phyloP scores from a whole-genome alignment of 2,888 invertebrate species.

The Yponomeuta sedellus region DNA sequence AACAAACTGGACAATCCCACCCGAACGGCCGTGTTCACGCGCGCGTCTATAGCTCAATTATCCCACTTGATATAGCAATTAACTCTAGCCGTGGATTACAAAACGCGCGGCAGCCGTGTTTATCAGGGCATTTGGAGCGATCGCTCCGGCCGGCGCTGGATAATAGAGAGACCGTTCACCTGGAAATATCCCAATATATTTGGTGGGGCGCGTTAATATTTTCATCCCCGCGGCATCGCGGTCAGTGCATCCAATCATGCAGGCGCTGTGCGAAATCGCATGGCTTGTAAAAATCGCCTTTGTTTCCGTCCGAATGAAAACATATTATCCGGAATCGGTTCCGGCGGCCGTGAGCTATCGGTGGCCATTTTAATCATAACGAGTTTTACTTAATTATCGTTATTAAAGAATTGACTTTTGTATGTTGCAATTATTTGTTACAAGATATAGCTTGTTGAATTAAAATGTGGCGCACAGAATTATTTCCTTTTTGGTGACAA shows the following conservation, averaged over 20 bases:
- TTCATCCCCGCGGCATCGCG: conserved; percentile 47
- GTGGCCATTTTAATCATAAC: not conserved
- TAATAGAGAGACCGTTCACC: conserved; percentile 34
- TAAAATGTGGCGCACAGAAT: not conserved
- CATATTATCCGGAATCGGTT: conserved; percentile 32
- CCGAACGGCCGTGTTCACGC: conserved; percentile 9
- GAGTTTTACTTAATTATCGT: not conserved
- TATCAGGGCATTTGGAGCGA: conserved; percentile 36
- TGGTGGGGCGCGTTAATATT: conserved; percentile 51
- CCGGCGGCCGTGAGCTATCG: not conserved
- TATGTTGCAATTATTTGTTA: not conserved
- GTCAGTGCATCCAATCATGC: conserved; percentile 65
- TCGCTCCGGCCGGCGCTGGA: conserved; percentile 31
- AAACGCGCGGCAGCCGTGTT: conserved; percentile 34
- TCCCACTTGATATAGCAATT: conserved; percentile 39
- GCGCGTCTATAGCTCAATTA: conserved; percentile 36
- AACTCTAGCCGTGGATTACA: conserved; percentile 40
- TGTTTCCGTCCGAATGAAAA: conserved; percentile 40
- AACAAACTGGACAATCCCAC: not conserved
- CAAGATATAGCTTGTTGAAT: not conserved
- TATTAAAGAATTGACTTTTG: not conserved
- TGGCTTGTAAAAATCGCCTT: conserved; percentile 48
- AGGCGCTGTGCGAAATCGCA: conserved; percentile 37
- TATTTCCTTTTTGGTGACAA: not conserved
- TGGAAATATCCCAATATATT: conserved; percentile 55